Evolutionary conservation across 1,140 invertebrate genomes (phyloP).

Genomic region (Cydia amplana): DNA sequence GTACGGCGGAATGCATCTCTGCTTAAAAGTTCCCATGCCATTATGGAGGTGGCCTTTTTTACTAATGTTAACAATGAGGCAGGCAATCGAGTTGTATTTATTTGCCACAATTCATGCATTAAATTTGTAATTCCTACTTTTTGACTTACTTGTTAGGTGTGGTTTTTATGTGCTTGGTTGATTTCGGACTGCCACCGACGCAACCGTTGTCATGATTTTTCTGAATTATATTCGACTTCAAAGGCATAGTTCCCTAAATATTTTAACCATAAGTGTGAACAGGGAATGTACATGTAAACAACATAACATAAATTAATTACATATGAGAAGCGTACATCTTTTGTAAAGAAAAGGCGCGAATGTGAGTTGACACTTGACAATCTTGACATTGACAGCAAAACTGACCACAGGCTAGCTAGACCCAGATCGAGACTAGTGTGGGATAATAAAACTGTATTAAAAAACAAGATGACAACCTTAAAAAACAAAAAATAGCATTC

Average conservation of each 20-base stretch:
- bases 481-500: too few species aligned
- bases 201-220: slow-evolving; percentile 4
- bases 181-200: slow-evolving; percentile 16
- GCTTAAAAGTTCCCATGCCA: too few species aligned
- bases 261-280: not conserved
- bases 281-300: not conserved
- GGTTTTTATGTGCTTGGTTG: not conserved
- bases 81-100: too few species aligned
- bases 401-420: not conserved
- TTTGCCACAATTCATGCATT: too few species aligned
- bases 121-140: not conserved
- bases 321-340: not conserved
- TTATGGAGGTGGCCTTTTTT: too few species aligned
- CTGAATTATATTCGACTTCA: not conserved
- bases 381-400: too few species aligned
- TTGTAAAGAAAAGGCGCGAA: slow-evolving; percentile 11
- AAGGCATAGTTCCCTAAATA: slow-evolving; percentile 11
- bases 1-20: too few species aligned
- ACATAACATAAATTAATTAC: not conserved
- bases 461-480: too few species aligned
- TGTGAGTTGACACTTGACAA: not conserved
- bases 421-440: too few species aligned
- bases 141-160: slow-evolving; percentile 20
- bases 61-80: too few species aligned
- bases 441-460: too few species aligned